Evolutionary conservation across 1,140 invertebrate species (phyloP).

Genomic region (Eurosta solidaginis): DNA sequence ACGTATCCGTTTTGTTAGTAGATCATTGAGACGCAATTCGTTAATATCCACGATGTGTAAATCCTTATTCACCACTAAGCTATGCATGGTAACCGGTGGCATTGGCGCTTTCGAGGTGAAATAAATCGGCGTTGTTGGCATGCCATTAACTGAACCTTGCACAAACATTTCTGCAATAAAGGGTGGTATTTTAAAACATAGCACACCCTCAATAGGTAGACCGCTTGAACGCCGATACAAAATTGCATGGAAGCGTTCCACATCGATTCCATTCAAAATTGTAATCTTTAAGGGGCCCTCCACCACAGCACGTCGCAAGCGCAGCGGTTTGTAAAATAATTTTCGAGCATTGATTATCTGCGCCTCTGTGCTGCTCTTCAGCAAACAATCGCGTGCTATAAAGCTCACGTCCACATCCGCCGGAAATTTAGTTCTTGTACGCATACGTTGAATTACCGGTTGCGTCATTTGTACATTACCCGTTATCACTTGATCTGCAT

Average conservation of each 20-base stretch:
- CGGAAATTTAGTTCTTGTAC: constrained; percentile 26
- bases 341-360: constrained; percentile 30
- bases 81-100: constrained; percentile 37
- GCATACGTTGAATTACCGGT: constrained; percentile 34
- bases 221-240: constrained; percentile 45
- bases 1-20: constrained; percentile 44
- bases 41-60: constrained; percentile 41
- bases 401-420: constrained; percentile 40
- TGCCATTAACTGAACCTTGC: constrained; percentile 41
- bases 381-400: constrained; percentile 42
- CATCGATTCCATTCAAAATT: constrained; percentile 45
- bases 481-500: constrained; percentile 39
- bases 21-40: constrained; percentile 45
- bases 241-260: constrained; percentile 44
- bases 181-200: constrained; percentile 39
- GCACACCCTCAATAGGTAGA: constrained; percentile 37
- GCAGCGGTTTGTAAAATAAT: constrained; percentile 31
- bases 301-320: constrained; percentile 24
- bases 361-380: constrained; percentile 6
- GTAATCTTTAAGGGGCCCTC: constrained; percentile 19
- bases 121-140: constrained; percentile 19
- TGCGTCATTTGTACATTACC: constrained; percentile 42
- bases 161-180: constrained; percentile 32
- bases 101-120: neutral
- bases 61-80: constrained; percentile 32